Percentiles rank a stretch among this genome's conserved stretches.
Evolutionary conservation across 2,888 invertebrate genomes (phyloP).

Genomic region (Heteromurus nitidus): DNA sequence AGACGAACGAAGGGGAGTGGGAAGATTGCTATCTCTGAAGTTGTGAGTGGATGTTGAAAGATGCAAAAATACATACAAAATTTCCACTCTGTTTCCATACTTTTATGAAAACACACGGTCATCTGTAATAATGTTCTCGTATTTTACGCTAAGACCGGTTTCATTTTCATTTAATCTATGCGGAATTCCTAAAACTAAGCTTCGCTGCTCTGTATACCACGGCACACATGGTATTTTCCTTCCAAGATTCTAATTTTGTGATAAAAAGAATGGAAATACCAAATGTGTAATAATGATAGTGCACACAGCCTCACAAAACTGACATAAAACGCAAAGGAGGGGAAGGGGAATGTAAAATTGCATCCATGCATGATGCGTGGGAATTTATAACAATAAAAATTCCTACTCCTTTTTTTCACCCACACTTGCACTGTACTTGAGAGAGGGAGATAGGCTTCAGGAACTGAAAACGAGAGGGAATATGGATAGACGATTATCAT

Average conservation of each 20-base stretch:
- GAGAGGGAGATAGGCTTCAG: no score
- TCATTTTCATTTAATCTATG: not conserved
- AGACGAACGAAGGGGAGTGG: no score
- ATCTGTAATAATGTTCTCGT: no score
- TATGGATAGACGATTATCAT: no score
- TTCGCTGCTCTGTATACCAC: not conserved
- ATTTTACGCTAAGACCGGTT: no score
- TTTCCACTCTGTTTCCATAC: not conserved
- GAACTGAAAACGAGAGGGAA: no score
- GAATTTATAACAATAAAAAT: conserved; percentile 9
- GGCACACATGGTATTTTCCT: not conserved
- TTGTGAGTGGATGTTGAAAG: not conserved
- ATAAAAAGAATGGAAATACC: conserved; percentile 14
- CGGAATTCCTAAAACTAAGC: not conserved
- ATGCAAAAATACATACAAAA: not conserved
- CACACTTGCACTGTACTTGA: no score
- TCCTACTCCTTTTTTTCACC: no score
- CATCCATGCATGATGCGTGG: conserved; percentile 21
- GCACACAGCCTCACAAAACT: not conserved
- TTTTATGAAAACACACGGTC: no score
- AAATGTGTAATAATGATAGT: not conserved
- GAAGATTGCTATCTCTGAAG: no score
- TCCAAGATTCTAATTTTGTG: not conserved
- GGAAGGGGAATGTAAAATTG: not conserved
- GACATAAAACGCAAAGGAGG: not conserved